phyloP scores from a whole-genome alignment of 2,113 vertebrate species.

The Nycticebus coucang region DNA sequence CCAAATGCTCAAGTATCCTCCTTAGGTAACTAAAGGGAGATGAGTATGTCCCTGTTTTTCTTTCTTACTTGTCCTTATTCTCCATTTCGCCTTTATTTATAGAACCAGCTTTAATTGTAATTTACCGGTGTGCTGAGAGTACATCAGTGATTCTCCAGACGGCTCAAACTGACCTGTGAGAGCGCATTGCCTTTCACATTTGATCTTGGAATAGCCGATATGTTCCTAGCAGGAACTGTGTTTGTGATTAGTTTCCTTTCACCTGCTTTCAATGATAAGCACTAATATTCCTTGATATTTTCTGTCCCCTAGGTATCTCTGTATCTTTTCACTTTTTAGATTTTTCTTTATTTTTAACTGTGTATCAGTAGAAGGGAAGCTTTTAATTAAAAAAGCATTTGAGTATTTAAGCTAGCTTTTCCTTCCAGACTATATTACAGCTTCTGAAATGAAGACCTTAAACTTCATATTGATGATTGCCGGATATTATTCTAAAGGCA shows the following conservation, averaged over 20 bases:
- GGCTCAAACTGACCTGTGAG: background rate
- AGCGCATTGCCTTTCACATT: conserved; percentile 38
- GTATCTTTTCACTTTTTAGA: background rate
- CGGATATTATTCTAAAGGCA: conserved; percentile 53
- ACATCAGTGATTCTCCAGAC: conserved; percentile 50
- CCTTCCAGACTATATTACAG: background rate
- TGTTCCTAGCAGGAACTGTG: conserved; percentile 23
- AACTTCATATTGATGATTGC: background rate
- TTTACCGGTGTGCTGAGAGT: background rate
- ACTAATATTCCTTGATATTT: conserved; percentile 20
- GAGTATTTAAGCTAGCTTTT: conserved; percentile 31
- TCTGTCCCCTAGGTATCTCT: background rate
- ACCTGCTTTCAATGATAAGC: conserved; percentile 41
- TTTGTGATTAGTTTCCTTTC: conserved; percentile 23
- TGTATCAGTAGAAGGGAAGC: background rate
- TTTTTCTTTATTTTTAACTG: background rate
- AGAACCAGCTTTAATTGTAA: conserved; percentile 50
- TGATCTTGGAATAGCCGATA: conserved; percentile 38
- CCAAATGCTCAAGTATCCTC: conserved; percentile 5
- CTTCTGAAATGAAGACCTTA: conserved; percentile 43
- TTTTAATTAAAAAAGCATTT: conserved; percentile 15
- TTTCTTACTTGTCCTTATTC: background rate
- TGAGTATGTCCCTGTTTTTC: conserved; percentile 36
- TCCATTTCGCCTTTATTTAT: conserved; percentile 6
- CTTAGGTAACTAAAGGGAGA: conserved; percentile 56